Percentiles rank a stretch among this genome's conserved stretches.
These are phyloP conservation scores for Propsilocerus akamusi DNA, from an alignment of 1,140 invertebrate genomes.

Conservation along the genomic window DNA sequence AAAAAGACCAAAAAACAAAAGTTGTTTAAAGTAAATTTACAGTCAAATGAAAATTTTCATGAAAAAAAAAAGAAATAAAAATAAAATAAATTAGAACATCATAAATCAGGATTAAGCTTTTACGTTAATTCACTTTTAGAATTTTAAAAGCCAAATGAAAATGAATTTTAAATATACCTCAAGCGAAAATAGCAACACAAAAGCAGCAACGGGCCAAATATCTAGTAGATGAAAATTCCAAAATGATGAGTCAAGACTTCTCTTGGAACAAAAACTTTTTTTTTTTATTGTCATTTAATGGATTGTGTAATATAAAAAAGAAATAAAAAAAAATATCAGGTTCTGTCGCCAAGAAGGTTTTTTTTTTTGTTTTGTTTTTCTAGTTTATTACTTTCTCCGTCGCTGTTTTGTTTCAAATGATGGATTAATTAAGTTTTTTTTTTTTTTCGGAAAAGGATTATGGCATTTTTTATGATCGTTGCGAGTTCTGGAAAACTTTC, in stretches of 20 bases:
- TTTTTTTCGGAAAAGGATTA: too few species aligned
- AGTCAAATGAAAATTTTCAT: too few species aligned
- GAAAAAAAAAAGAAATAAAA: too few species aligned
- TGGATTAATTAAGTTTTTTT: background rate
- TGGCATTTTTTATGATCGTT: too few species aligned
- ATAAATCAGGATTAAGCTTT: constrained; percentile 3
- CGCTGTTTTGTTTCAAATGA: background rate
- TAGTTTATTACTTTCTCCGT: background rate
- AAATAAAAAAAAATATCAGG: background rate
- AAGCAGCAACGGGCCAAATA: background rate
- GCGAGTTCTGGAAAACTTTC: too few species aligned
- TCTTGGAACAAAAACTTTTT: background rate
- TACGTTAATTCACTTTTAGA: background rate
- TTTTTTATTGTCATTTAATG: constrained; percentile 1
- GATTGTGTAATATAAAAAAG: background rate
- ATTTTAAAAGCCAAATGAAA: background rate
- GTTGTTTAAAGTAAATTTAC: too few species aligned
- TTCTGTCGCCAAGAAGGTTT: background rate
- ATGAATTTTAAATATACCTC: background rate
- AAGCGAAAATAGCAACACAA: background rate
- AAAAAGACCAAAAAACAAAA: background rate
- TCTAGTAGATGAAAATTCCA: background rate
- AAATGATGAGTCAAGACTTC: background rate
- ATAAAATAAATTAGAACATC: too few species aligned
- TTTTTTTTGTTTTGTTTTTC: background rate